Percentiles rank a stretch among this genome's conserved stretches.
phyloP scores from a whole-genome alignment of 2,888 invertebrate species.

The Sinotaia quadrata region DNA sequence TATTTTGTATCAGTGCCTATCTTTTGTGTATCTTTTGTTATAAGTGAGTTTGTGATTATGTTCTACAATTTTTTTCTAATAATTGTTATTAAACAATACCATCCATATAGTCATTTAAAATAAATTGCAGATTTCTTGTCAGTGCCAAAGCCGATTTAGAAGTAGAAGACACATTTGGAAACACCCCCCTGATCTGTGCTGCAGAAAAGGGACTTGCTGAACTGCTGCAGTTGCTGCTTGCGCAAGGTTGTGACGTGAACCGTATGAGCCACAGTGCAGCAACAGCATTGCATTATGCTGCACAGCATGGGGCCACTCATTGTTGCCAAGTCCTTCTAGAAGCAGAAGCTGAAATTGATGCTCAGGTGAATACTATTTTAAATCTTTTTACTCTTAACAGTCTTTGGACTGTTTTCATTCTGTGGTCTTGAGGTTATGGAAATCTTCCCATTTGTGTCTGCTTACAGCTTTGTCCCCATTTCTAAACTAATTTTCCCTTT shows the following conservation, averaged over 20 bases:
- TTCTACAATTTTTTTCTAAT: too few relatives aligned
- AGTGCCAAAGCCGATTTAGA: constrained; percentile 59
- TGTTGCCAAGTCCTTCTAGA: constrained; percentile 58
- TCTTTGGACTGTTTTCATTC: too few relatives aligned
- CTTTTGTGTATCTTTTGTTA: too few relatives aligned
- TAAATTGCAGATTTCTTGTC: constrained; percentile 48
- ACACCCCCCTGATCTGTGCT: constrained; percentile 62
- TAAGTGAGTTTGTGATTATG: too few relatives aligned
- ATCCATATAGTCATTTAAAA: too few relatives aligned
- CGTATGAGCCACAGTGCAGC: constrained; percentile 61
- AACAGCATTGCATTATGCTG: constrained; percentile 62
- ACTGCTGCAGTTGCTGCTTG: constrained; percentile 52
- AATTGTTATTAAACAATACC: too few relatives aligned
- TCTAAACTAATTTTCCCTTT: not conserved
- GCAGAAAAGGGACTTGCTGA: constrained; percentile 65
- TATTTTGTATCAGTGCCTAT: too few relatives aligned
- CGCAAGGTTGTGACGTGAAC: constrained; percentile 61
- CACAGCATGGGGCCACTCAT: constrained; percentile 59
- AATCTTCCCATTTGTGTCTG: too few relatives aligned
- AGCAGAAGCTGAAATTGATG: constrained; percentile 65
- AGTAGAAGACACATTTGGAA: constrained; percentile 63
- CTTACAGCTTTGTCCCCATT: not conserved
- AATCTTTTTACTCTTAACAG: too few relatives aligned
- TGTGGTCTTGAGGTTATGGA: too few relatives aligned
- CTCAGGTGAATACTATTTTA: too few relatives aligned